Base-by-base conservation (phyloP, 1,140 invertebrate genomes). In the Olivierus martensii region DNA sequence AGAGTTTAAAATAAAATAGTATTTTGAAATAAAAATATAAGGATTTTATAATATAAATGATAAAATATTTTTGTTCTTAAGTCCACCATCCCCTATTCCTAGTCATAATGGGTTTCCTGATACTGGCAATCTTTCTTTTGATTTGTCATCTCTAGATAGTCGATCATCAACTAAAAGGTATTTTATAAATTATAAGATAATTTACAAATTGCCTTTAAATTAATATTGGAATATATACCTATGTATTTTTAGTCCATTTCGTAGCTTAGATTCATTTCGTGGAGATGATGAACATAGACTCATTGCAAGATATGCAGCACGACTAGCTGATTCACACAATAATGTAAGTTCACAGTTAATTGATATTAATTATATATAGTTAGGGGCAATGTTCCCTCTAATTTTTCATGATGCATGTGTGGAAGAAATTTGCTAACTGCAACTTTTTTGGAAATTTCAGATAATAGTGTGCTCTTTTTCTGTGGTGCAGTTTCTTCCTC, bases 271-370 rank as follows among this genome's bases (percentile, higher is more conserved):
- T 64, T 69, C 62, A 59, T 67, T 66, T 62, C 68, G 77, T 67
- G 59, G 80, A 61, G 92, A 96, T 71, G 94, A 97, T 70, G 93
- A 97, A 69, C 93, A 98, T 70, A 79, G 89, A 57, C 76, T 97
- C 51, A 97, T 98, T 67, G 93, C 93, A 38, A 74, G 91, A 61
- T 98, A 97, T 71, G 89, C 93, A 17, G 89, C 91, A 10, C 75
- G 89, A 63, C 73, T 98, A 46, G 91, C 91, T 14, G 86, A 95
- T 71, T 82, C 82, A 55, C 77, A 83, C 65, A 82, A 83, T 59
- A 81, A 84, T 72, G 84, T 88, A 73, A 80, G 78, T 77, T 54
- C n/a, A n/a, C n/a, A n/a, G n/a, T n/a, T n/a, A n/a, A n/a, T n/a
- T n/a, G n/a, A n/a, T n/a, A n/a, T n/a, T n/a, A n/a, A n/a, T n/a